Evolutionary conservation across 2,888 invertebrate species (phyloP).

Genomic region (Chymomyza amoena): DNA sequence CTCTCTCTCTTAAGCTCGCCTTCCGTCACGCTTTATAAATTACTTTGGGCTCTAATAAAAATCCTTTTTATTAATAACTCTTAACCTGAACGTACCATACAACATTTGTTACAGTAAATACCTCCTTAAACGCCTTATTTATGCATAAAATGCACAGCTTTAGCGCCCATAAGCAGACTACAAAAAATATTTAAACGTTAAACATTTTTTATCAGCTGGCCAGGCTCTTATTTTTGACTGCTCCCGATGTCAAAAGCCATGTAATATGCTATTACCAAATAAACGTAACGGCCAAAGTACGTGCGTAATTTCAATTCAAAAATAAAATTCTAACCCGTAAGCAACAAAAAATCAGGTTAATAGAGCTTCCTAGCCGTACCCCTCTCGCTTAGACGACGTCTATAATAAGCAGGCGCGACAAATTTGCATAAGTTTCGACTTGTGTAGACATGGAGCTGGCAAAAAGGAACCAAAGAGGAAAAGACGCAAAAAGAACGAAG

Average conservation of each 20-base stretch:
- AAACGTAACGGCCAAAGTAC: slow-evolving; percentile 49
- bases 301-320: slow-evolving; percentile 33
- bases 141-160: neutral
- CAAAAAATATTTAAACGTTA: neutral
- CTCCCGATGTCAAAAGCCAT: slow-evolving; percentile 1
- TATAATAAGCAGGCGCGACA: slow-evolving; percentile 1
- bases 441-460: neutral
- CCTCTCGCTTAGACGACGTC: neutral
- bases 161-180: neutral
- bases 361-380: neutral
- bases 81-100: too few species aligned
- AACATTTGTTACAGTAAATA: too few species aligned
- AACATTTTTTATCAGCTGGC: neutral
- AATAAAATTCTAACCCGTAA: neutral
- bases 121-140: neutral
- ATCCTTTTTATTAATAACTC: too few species aligned
- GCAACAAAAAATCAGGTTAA: neutral
- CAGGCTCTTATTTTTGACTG: neutral
- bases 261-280: slow-evolving; percentile 42
- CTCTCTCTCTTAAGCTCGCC: too few species aligned
- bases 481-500: slow-evolving; percentile 20
- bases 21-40: too few species aligned
- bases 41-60: too few species aligned
- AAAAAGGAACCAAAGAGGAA: slow-evolving; percentile 5
- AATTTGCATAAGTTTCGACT: slow-evolving; percentile 47